Conservation (phyloP, 2,888 invertebrate genomes). For the Diadegma fenestrale region DNA sequence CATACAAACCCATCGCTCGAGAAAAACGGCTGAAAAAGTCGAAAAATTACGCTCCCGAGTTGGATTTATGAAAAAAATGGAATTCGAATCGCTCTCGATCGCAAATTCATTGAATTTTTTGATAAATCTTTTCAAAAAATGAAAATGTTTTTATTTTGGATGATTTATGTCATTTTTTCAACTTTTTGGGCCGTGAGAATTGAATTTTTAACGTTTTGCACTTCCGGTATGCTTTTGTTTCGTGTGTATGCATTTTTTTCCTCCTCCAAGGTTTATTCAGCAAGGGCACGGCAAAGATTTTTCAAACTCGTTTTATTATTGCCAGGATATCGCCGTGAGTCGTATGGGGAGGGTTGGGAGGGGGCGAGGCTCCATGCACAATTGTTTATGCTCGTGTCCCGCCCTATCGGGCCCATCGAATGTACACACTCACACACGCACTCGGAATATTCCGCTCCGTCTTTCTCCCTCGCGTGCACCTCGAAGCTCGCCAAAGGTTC, state of each 20-base stretch:
- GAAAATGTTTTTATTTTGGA: neutral
- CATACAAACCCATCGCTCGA: too few species aligned
- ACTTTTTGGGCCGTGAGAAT: neutral
- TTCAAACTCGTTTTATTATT: conserved; percentile 60
- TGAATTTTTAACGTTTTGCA: neutral
- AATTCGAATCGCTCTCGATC: too few species aligned
- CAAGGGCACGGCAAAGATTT: conserved; percentile 46
- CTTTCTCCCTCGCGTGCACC: conserved; percentile 41
- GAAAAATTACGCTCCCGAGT: too few species aligned
- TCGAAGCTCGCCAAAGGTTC: conserved; percentile 31
- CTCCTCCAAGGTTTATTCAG: conserved; percentile 28
- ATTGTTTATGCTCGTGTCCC: conserved; percentile 84
- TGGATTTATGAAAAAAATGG: too few species aligned
- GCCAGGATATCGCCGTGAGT: conserved; percentile 67
- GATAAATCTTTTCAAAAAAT: too few species aligned
- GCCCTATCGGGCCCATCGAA: conserved; percentile 83
- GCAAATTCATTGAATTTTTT: too few species aligned
- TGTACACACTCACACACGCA: conserved; percentile 74
- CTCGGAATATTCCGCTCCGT: conserved; percentile 67
- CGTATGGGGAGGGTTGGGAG: conserved; percentile 77
- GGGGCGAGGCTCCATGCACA: conserved; percentile 83
- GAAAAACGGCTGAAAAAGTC: too few species aligned
- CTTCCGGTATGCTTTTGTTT: conserved; percentile 1
- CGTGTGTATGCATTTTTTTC: neutral
- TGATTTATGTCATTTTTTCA: neutral